These are phyloP conservation scores for Amitus sp. DNA, from an alignment of 2,888 invertebrate species.

Conservation along the genomic window DNA sequence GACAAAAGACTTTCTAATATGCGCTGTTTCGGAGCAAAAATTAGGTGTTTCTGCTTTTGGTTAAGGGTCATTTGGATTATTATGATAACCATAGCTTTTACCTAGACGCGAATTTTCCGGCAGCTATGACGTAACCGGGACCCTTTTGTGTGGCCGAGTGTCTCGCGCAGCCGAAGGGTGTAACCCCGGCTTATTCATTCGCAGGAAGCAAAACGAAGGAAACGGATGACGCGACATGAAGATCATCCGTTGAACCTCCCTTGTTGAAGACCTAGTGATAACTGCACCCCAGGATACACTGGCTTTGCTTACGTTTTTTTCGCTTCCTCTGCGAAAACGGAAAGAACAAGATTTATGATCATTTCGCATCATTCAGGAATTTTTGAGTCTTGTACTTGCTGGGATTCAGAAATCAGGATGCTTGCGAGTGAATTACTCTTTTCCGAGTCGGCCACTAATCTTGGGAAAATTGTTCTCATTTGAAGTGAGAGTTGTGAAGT, in stretches of 20 bases:
- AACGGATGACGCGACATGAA: conserved; percentile 51
- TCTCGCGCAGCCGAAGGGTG: conserved; percentile 58
- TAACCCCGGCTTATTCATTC: conserved; percentile 62
- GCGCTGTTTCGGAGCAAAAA: too few species aligned
- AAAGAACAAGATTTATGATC: background rate
- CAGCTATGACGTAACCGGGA: conserved; percentile 43
- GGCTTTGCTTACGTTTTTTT: background rate
- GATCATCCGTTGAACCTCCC: conserved; percentile 38
- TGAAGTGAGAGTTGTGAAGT: background rate
- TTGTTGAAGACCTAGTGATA: conserved; percentile 7
- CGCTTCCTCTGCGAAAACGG: background rate
- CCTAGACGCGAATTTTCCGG: conserved; percentile 50
- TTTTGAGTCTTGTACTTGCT: background rate
- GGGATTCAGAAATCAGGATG: background rate
- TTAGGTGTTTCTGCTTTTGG: too few species aligned
- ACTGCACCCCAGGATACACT: conserved; percentile 6
- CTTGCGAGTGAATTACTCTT: background rate
- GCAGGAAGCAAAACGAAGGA: conserved; percentile 61
- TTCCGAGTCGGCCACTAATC: background rate
- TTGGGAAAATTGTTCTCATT: background rate
- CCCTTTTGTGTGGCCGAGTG: conserved; percentile 47
- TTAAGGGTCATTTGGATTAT: too few species aligned
- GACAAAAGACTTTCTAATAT: too few species aligned
- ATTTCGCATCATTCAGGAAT: background rate
- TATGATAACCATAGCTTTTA: too few species aligned